Conservation (phyloP, 2,888 invertebrate species). For the Mantis religiosa region DNA sequence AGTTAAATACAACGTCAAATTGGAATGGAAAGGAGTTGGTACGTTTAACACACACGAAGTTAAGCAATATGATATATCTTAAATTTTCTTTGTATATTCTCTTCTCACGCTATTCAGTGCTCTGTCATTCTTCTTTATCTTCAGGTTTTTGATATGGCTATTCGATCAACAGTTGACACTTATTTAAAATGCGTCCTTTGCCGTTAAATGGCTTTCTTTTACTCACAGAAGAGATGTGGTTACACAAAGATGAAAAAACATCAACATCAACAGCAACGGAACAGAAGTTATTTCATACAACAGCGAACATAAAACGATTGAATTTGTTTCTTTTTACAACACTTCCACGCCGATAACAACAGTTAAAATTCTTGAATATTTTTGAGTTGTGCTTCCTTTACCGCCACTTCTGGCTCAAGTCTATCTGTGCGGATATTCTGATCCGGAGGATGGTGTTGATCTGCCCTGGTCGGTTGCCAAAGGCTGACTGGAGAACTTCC, state of each 20-base stretch:
- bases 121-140: neutral
- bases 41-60: neutral
- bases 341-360: neutral
- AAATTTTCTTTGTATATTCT: neutral
- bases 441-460: neutral
- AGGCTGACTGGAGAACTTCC: neutral
- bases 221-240: neutral
- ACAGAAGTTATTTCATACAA: neutral
- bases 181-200: neutral
- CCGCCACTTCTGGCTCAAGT: neutral
- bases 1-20: neutral
- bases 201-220: neutral
- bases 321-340: neutral
- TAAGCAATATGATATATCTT: neutral
- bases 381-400: neutral
- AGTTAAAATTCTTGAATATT: neutral
- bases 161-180: neutral
- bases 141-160: neutral
- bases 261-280: neutral
- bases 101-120: neutral
- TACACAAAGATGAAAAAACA: neutral
- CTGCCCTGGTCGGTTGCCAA: neutral
- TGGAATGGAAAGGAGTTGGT: neutral
- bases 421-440: neutral
- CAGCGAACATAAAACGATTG: neutral